Evolutionary conservation across 1,140 invertebrate genomes (phyloP).

Genomic region (Pseudomyrmex pallidus): DNA sequence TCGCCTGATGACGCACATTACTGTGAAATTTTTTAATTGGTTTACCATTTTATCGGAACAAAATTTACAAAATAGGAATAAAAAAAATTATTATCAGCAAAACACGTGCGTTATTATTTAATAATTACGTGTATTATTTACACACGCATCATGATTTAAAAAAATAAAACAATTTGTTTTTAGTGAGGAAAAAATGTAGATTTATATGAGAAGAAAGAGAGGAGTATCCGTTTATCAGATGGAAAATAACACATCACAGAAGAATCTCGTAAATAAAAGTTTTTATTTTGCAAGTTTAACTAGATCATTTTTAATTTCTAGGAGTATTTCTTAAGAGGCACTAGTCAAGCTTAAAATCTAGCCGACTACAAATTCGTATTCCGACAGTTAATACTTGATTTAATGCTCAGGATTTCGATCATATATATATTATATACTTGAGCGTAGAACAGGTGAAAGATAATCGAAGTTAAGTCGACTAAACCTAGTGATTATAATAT

Average conservation of each 20-base stretch:
- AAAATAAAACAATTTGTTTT: no score
- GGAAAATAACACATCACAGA: constrained; percentile 21
- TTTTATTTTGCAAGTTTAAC: constrained; percentile 71
- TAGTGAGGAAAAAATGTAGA: no score
- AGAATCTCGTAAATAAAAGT: constrained; percentile 71
- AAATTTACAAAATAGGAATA: not conserved
- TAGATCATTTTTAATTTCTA: constrained; percentile 70
- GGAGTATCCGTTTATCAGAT: constrained; percentile 59
- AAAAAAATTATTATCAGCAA: not conserved
- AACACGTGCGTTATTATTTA: not conserved
- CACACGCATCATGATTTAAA: no score
- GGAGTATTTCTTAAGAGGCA: constrained; percentile 77
- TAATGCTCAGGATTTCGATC: constrained; percentile 33
- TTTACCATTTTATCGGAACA: no score
- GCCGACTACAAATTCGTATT: constrained; percentile 70
- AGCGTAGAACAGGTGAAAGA: constrained; percentile 43
- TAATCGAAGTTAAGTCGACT: constrained; percentile 55
- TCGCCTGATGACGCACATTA: no score
- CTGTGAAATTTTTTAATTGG: no score
- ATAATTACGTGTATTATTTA: no score
- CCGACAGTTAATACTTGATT: constrained; percentile 70
- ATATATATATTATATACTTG: constrained; percentile 46
- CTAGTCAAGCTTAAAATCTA: constrained; percentile 81
- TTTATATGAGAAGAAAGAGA: not conserved
- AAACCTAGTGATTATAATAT: constrained; percentile 50